Evolutionary conservation across 2,797 vertebrate species (phyloP), one percentile per base, ranked within the genome.

Genomic region (Pteropus rufus): DNA sequence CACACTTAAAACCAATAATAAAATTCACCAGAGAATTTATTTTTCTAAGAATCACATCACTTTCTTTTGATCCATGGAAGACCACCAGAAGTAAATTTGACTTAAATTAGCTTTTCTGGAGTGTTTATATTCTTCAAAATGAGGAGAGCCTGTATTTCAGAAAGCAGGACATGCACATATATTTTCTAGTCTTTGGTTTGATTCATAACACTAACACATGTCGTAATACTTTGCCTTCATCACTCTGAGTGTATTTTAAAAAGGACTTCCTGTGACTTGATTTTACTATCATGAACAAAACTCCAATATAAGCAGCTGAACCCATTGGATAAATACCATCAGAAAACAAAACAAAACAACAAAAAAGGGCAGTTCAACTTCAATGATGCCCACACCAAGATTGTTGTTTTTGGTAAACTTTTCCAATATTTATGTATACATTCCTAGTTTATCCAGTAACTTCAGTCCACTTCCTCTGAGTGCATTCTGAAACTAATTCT

Each of bases 401-500:
- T 6, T 83, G 3, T 31, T 82, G 49, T 79, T 92, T 92, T 75
- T 3, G 29, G 36, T 7, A 89, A 75, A 80, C 4, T 72, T 64
- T 72, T 77, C 81, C 89, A 49, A 58, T 36, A 70, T 54, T 52
- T 44, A 82, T 39, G 31, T 39, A 70, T 15, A 87, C 16, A 76
- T 62, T 79, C 29, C 72, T 84, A 76, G 70, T 73, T 80, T 72
- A 87, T 41, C 29, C 58, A 79, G 90, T 23, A 80, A 73, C 64
- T 89, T 69, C 80, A 96, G 26, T 60, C 31, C 34, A 77, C 92
- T 97, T 88, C 44, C 84, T 90, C 12, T 14, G 52, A 93, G 24
- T 75, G 31, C 9, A 58, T 76, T 65, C 54, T 89, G 93, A 96
- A 87, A 92, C 95, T 79, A 92, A 94, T 93, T 86, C 44, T 95